Evolutionary conservation across 2,888 invertebrate species (phyloP).

Genomic region (Eupithecia exiguata): DNA sequence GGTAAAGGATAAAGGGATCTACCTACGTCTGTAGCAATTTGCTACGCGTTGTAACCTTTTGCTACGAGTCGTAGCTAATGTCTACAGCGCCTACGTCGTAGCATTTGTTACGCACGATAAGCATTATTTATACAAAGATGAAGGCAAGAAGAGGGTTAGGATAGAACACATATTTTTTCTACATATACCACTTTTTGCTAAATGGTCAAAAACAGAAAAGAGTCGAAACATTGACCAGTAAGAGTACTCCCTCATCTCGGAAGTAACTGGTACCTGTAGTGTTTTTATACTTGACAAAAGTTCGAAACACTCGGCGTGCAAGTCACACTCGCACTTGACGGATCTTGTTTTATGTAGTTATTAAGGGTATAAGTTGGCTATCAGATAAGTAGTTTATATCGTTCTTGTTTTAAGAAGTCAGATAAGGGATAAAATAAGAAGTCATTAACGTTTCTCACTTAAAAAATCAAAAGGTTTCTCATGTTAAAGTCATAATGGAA

Average conservation of each 20-base stretch:
- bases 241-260: no score
- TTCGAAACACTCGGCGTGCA: no score
- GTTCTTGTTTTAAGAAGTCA: neutral
- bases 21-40: slow-evolving; percentile 7
- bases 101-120: neutral
- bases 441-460: no score
- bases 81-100: slow-evolving; percentile 13
- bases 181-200: no score
- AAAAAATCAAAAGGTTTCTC: neutral
- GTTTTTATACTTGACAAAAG: no score
- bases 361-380: no score
- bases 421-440: neutral
- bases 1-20: neutral
- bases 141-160: neutral
- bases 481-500: neutral
- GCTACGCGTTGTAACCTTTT: slow-evolving; percentile 21
- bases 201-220: no score
- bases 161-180: neutral
- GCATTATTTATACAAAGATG: slow-evolving; percentile 4
- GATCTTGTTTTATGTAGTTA: no score
- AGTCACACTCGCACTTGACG: no score
- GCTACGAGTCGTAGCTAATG: slow-evolving; percentile 16
- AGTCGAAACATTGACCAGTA: no score
- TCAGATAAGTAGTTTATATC: no score
- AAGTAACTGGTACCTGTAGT: no score